Conservation (phyloP, 2,888 invertebrate genomes). For the Cepaea hortensis region DNA sequence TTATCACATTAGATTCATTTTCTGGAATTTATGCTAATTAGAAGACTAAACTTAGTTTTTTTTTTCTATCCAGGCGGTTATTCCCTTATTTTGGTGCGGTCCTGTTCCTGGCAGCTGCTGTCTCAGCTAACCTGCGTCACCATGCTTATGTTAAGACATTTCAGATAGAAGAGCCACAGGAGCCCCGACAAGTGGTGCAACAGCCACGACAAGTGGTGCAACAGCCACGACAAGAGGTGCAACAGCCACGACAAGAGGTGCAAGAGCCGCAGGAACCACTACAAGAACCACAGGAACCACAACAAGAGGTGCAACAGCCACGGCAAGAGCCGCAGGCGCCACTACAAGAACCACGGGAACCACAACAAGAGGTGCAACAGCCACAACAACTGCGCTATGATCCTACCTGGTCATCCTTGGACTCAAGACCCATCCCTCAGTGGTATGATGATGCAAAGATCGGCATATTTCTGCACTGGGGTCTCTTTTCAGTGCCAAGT, state of each 20-base stretch:
- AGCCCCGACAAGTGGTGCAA: too few species aligned
- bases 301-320: too few species aligned
- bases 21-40: background rate
- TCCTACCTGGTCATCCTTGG: slow-evolving; percentile 76
- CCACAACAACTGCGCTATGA: slow-evolving; percentile 44
- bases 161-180: slow-evolving; percentile 42
- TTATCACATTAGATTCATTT: too few species aligned
- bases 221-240: too few species aligned
- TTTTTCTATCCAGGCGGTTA: background rate
- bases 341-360: too few species aligned
- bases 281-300: too few species aligned
- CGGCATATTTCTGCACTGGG: slow-evolving; percentile 78
- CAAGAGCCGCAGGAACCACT: too few species aligned
- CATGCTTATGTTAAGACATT: slow-evolving; percentile 4
- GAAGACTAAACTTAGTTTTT: background rate
- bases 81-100: background rate
- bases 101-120: background rate
- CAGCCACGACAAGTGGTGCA: too few species aligned
- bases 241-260: too few species aligned
- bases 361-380: too few species aligned
- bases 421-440: slow-evolving; percentile 74
- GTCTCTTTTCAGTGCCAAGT: slow-evolving; percentile 78
- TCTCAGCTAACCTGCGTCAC: background rate
- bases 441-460: slow-evolving; percentile 78
- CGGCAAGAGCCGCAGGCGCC: too few species aligned